Base-by-base conservation (phyloP, 2,888 invertebrate genomes). In the Tetheella fluctuosa region DNA sequence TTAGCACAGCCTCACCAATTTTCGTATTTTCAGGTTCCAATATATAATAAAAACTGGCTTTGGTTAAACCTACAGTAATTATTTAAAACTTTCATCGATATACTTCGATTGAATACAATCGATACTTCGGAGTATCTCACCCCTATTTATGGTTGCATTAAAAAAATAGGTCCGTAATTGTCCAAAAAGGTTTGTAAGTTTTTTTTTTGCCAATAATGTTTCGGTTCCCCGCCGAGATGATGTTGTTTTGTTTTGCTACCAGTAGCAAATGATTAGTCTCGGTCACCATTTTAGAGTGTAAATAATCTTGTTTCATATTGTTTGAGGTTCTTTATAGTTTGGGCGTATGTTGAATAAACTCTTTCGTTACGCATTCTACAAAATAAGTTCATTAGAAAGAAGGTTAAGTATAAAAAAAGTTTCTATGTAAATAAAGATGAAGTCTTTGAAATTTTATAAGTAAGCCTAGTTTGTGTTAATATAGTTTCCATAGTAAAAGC, bases 221-320 rank as follows among this genome's bases (percentile, higher is more conserved):
- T 61, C 28, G 73, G 68, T 70, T 53, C 63, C 90, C 91, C 83
- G 89, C 88, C 82, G 91, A 20, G 83, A 69, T 77, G 67, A 76
- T 79, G 69, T 80, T 88, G 86, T 87, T 84, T 55, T 81, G 79
- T 83, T 72, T 71, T 65, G 84, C 83, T 84, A 85, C 89, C 90
- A 77, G 91, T 91, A 91, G 91, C 91, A 83, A 85, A 90, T 91
- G 75, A 91, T 92, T 91, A 84, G 90, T 84, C 86, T 90, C 90
- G 91, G 91, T 89, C 61, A 80, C 85, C 71, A 84, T 90, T 88
- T 70, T 73, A 79, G 10, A 80, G 84, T 87, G 87, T 91, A 90
- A 90, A 91, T 91, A 90, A 90, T 89, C 80, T 87, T 80, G 77
- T 81, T 61, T 66, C 61, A 61, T 64, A 68, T 74, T 78, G 71